These are phyloP conservation scores for Crotophaga sulcirostris DNA, from an alignment of 2,113 vertebrate genomes.

Conservation along the genomic window DNA sequence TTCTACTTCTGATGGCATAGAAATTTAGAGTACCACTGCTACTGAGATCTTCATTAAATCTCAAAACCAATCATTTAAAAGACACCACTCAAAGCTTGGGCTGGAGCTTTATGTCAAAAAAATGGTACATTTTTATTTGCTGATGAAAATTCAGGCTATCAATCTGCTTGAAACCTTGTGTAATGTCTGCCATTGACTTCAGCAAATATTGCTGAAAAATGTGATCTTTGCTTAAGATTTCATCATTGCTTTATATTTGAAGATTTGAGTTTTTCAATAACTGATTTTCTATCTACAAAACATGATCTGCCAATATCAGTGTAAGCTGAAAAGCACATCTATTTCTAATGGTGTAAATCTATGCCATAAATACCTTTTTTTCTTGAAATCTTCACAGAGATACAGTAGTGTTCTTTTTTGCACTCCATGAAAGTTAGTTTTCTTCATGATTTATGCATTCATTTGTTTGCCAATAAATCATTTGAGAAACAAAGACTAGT, in stretches of 20 bases:
- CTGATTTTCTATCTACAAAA: background rate
- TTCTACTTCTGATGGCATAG: background rate
- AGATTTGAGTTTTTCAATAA: background rate
- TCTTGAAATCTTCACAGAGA: background rate
- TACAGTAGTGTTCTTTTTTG: background rate
- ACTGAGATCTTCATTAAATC: background rate
- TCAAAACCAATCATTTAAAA: background rate
- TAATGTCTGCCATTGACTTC: background rate
- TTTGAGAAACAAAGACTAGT: background rate
- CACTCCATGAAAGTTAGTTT: background rate
- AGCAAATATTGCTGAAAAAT: background rate
- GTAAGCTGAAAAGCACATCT: background rate
- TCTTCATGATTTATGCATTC: background rate
- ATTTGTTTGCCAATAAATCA: background rate
- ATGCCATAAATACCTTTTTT: background rate
- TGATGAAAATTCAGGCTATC: background rate
- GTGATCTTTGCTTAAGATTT: background rate
- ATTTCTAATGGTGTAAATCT: background rate
- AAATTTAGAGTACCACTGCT: background rate
- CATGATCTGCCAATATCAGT: background rate
- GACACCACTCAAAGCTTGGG: background rate
- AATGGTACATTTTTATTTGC: background rate
- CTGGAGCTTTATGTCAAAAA: background rate
- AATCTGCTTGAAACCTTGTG: background rate
- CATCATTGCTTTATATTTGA: background rate